Evolutionary conservation across 2,888 invertebrate species (phyloP).

Genomic region (Micoletzkya japonica): DNA sequence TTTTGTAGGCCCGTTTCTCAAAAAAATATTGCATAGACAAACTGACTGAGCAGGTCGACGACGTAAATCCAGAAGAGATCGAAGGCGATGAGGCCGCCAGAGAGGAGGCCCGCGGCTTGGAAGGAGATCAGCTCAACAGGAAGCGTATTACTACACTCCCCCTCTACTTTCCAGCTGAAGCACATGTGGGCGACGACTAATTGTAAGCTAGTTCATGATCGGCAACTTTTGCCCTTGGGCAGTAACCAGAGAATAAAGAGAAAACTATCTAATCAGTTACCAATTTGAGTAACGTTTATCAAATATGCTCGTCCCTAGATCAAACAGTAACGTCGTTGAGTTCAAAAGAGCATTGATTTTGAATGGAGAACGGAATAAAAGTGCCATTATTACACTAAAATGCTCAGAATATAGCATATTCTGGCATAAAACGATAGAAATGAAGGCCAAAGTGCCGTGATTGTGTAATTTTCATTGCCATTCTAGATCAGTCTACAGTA

Average conservation of each 20-base stretch:
- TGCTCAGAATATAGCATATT: neutral
- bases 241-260: neutral
- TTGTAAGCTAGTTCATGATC: too few species aligned
- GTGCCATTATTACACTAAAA: too few species aligned
- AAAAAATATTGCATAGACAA: too few species aligned
- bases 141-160: too few species aligned
- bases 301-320: neutral
- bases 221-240: too few species aligned
- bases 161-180: too few species aligned
- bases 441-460: neutral
- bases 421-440: neutral
- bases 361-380: too few species aligned
- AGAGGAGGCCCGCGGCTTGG: conserved; percentile 39
- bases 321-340: too few species aligned
- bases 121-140: conserved; percentile 42
- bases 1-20: too few species aligned
- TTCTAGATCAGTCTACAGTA: neutral
- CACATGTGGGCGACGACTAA: too few species aligned
- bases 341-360: too few species aligned
- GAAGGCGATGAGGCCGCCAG: conserved; percentile 40
- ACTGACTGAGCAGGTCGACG: conserved; percentile 46
- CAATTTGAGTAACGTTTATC: neutral
- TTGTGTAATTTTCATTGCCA: neutral
- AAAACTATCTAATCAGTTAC: neutral
- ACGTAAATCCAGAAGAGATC: conserved; percentile 50